phyloP scores from a whole-genome alignment of 2,113 vertebrate genomes.

The Gadus macrocephalus region DNA sequence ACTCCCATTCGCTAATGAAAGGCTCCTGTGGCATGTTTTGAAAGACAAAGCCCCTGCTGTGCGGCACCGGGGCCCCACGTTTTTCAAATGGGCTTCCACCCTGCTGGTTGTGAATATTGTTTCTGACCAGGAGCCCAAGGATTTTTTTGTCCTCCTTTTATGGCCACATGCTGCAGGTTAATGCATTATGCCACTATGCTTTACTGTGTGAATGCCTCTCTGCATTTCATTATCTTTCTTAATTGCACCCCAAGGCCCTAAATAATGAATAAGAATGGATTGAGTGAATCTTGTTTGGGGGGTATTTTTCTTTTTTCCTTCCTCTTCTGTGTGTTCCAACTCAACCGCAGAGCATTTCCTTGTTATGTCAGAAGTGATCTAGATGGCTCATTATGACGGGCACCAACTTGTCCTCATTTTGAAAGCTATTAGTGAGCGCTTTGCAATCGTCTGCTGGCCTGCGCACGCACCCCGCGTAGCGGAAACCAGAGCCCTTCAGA shows the following conservation, averaged over 20 bases:
- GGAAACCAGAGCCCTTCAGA: conserved; percentile 30
- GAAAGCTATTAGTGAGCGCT: conserved; percentile 22
- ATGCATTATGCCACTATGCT: conserved; percentile 19
- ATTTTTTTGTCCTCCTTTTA: conserved; percentile 17
- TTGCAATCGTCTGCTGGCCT: conserved; percentile 11
- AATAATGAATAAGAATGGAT: conserved; percentile 28
- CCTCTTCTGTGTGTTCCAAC: conserved; percentile 1
- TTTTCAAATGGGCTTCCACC: conserved; percentile 41
- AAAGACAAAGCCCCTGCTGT: conserved; percentile 64
- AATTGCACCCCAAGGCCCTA: conserved; percentile 26
- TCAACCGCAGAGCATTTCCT: conserved; percentile 1
- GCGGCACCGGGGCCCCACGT: conserved; percentile 40
- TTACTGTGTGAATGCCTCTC: conserved; percentile 15
- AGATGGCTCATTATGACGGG: conserved; percentile 11
- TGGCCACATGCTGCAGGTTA: conserved; percentile 29
- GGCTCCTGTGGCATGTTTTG: conserved; percentile 61
- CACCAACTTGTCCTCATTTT: not conserved
- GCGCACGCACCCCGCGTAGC: no score
- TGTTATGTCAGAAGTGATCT: conserved; percentile 22
- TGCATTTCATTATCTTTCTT: conserved; percentile 43
- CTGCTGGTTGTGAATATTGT: conserved; percentile 52
- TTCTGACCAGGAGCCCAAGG: conserved; percentile 31
- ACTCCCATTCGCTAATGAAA: conserved; percentile 67
- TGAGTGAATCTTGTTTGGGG: conserved; percentile 6
- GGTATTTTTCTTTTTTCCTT: conserved; percentile 26